Conservation (phyloP, 92 coral and sea anemone genomes). For the Phenganax stokvisi region DNA sequence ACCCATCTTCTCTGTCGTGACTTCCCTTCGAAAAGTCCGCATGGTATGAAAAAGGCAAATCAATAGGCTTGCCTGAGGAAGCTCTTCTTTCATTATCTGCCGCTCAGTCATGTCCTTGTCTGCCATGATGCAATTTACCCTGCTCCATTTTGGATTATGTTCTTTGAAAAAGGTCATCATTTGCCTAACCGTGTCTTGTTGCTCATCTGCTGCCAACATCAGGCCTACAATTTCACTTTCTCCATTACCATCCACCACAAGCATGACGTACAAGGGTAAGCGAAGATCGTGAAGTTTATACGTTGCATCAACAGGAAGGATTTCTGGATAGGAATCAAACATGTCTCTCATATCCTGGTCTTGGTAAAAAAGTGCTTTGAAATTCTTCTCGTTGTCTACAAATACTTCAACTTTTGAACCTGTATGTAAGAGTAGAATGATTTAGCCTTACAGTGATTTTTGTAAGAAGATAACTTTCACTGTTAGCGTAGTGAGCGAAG, state of each 20-base stretch:
- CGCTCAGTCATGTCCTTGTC: constrained; percentile 51
- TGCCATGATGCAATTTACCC: constrained; percentile 44
- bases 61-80: constrained; percentile 40
- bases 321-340: constrained; percentile 31
- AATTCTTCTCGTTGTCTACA: constrained; percentile 32
- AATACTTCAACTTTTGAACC: constrained; percentile 39
- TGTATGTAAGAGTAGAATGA: background rate
- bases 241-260: constrained; percentile 41
- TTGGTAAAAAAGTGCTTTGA: constrained; percentile 38
- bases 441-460: background rate
- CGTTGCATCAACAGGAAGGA: constrained; percentile 33
- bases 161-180: constrained; percentile 41
- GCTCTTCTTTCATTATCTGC: constrained; percentile 37
- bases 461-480: background rate
- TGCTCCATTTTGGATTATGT: constrained; percentile 30
- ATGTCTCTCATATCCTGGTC: constrained; percentile 31
- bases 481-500: background rate
- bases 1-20: constrained; percentile 46
- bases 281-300: constrained; percentile 49
- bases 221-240: constrained; percentile 45
- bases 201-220: constrained; percentile 48
- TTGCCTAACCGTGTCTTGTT: constrained; percentile 35
- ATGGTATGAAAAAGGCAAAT: constrained; percentile 48
- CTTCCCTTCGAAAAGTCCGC: constrained; percentile 40
- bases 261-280: constrained; percentile 40